Base-by-base conservation (phyloP, 2,113 vertebrate species). In the Aviceda subcristata region DNA sequence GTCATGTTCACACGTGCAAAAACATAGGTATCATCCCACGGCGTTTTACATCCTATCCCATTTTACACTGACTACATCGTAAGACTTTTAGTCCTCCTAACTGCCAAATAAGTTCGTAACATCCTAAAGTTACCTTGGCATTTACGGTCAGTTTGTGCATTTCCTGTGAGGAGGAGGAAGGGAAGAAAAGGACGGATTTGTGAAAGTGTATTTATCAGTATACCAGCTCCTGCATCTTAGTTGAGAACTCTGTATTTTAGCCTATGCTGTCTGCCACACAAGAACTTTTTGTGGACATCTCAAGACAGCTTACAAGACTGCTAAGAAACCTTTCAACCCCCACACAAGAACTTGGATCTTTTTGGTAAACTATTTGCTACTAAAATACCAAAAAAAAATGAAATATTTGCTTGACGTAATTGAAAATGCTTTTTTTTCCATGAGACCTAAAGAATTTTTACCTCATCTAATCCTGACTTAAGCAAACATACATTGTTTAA, bases 41-140 rank as follows among this genome's bases (percentile, higher is more conserved):
- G 43, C 4, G 2, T 27, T 41, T 66, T 18, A 45, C 36, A 67
- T 23, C 34, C 56, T 27, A 24, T 3, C 29, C 46, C 46, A 24
- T 15, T 51, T 50, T 6, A 71, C 43, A 55, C 9, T 32, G 43
- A 41, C 39, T 66, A 5, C 23, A 43, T 11, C 0, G 0, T 5
- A 32, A 41, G 18, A 50, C 24, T 12, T 53, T 3, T 7, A 63
- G 16, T 55, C 22, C 59, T 83, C 41, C 30, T 39, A 30, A 22
- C 45, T 59, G 32, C 16, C 59, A 34, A 90, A 1, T 7, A 56
- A 77, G 14, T 55, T 72, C 34, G 7, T 34, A 53, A 82, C 34
- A 41, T 4, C 10, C 7, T 80, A 9, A 41, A 69, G 36, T 21
- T 20, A 20, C 23, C 39, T 36, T 27, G 39, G 67, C 38, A 77